Evolutionary conservation across 2,113 vertebrate species (phyloP), one percentile per base, ranked within the genome.

Genomic region (Collichthys lucidus): DNA sequence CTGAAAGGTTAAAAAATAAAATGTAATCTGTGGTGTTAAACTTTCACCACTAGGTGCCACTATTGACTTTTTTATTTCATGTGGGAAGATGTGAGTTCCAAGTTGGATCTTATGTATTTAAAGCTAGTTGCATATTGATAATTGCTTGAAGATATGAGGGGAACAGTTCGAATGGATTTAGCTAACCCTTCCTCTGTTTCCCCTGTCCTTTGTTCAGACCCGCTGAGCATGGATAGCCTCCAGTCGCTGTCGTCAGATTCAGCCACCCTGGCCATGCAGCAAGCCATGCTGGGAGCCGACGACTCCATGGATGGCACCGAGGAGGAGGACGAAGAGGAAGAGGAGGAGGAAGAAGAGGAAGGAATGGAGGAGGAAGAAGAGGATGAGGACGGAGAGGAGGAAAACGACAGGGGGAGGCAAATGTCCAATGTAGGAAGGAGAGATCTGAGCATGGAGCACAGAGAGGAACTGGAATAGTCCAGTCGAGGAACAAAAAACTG

Each of bases 211-310:
- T 56, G 66, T 44, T 22, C 88, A 99, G 98, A 97, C 83, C 96
- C 97, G 0, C 95, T 99, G 86, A 96, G 76, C 70, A 93, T 99
- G 95, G 98, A 99, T 94, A 96, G 95, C 92, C 95, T 99, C 67
- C 98, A 99, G 76, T 96, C 98, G 10, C 95, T 99, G 73, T 97
- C 98, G 2, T 98, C 98, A 1, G 97, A 98, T 89, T 98, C 96
- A 0, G 97, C 98, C 91, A 97, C 97, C 31, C 96, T 99, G 91
- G 97, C 97, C 84, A 99, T 99, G 97, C 98, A 99, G 95, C 98
- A 99, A 79, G 98, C 97, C 10, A 98, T 99, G 97, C 95, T 99
- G 93, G 97, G 92, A 0, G 97, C 93, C 0, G 98, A 99, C 0
- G 98, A 99, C 92, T 99, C 98, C 35, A 94, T 99, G 67, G 98